These are phyloP conservation scores for Syrrhaptes paradoxus DNA, from an alignment of 2,113 vertebrate species.

Conservation along the genomic window DNA sequence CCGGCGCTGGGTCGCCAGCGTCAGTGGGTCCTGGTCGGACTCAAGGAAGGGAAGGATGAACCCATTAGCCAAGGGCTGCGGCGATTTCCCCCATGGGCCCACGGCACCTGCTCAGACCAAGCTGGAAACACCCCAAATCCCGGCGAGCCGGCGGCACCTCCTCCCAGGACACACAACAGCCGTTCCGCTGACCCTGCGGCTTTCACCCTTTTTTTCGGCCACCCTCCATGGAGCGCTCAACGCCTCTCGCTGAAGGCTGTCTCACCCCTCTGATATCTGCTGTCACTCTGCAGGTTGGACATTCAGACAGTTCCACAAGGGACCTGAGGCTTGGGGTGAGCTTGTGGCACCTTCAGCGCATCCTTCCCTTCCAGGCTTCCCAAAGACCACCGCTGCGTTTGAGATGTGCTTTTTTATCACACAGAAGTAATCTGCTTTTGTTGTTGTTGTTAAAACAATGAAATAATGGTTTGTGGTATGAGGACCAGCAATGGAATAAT, in stretches of 20 bases:
- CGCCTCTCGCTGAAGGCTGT: too few relatives aligned
- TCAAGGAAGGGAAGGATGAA: not conserved
- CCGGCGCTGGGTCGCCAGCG: not conserved
- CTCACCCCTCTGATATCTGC: not conserved
- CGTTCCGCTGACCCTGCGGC: not conserved
- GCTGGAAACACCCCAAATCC: not conserved
- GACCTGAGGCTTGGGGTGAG: not conserved
- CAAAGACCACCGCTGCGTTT: not conserved
- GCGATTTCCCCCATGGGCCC: not conserved
- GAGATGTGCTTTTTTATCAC: not conserved
- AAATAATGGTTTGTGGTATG: not conserved
- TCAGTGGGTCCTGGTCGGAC: not conserved
- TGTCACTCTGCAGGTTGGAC: accelerated
- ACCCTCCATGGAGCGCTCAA: accelerated
- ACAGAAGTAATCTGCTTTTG: not conserved
- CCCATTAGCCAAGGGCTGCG: not conserved
- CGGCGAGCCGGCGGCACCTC: not conserved
- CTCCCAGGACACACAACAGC: not conserved
- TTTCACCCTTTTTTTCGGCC: not conserved
- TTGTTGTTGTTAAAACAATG: not conserved
- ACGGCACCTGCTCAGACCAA: not conserved
- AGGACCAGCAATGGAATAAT: not conserved
- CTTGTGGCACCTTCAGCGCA: not conserved
- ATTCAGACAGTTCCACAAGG: not conserved
- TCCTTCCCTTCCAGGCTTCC: not conserved